phyloP scores from a whole-genome alignment of 53 echinoderm and acorn worm genomes.

The Crossaster papposus region DNA sequence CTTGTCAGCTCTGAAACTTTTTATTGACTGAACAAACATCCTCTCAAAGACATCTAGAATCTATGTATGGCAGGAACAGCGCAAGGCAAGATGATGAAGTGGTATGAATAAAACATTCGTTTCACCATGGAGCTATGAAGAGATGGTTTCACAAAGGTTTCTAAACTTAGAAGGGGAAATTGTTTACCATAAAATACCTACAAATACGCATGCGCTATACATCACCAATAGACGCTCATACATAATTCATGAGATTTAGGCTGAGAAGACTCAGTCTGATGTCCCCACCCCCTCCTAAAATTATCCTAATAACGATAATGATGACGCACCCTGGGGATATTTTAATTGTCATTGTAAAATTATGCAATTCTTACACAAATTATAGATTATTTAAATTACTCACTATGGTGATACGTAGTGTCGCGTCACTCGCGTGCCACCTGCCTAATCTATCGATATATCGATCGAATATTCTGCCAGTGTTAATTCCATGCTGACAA shows the following conservation, averaged over 20 bases:
- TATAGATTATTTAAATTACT: conserved; percentile 26
- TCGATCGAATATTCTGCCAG: background rate
- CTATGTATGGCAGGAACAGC: background rate
- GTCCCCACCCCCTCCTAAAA: background rate
- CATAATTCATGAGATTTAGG: conserved; percentile 8
- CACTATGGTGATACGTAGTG: background rate
- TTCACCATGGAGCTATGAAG: too few species aligned
- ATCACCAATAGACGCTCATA: conserved; percentile 9
- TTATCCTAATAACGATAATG: background rate
- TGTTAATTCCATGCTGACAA: background rate
- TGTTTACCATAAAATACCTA: background rate
- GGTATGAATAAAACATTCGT: background rate
- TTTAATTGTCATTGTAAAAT: background rate
- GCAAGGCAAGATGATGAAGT: background rate
- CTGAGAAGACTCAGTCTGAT: background rate
- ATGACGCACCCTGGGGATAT: conserved; percentile 20
- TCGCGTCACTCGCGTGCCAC: background rate
- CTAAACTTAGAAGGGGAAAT: background rate
- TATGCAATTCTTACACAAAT: background rate
- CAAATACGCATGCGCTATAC: too few species aligned
- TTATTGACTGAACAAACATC: background rate
- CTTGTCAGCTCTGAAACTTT: background rate
- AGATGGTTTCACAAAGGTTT: background rate
- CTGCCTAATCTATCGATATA: background rate
- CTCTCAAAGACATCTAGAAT: background rate